Evolutionary conservation across 1,140 invertebrate species (phyloP), one percentile per base, ranked within the genome.

Genomic region (Drosophila mauritiana): DNA sequence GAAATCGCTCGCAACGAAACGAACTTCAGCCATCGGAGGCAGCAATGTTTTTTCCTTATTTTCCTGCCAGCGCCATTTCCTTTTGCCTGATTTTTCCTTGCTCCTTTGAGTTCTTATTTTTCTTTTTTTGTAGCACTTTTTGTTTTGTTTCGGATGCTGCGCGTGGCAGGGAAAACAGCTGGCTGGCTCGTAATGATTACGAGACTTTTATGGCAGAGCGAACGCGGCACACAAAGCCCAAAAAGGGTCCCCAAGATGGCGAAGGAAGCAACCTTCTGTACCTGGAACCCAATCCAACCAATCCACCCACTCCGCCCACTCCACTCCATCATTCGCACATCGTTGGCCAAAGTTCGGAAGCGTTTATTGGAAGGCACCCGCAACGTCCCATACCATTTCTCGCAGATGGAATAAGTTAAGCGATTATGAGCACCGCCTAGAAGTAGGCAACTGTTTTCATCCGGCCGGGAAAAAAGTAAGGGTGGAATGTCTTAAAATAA

Each of bases 181-280:
- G 83, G 75, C 75, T 85, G 83, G 79, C 79, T 83, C 83, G 83
- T 86, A 86, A 86, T 88, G 75, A 86, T 86, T 86, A 79, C 79
- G 83, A 73, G 75, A 79, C 58, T 83, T 86, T 79, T 69, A 74
- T 63, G 54, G 64, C 64, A 65, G 25, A 76, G 56, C 79, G 65
- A 62, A 55, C 37, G 61, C 48, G 25, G 48, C 70, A 73, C 51
- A 40, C 57, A 74, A 53, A 55, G 49, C 58, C 45, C 59, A 15
- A 61, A 80, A 81, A 72, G 67, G 58, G 51, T 63, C 51, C 67
- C 45, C 20, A 40, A 22, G 34, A 27, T 20, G 31, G 42, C 43
- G 43, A 51, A 49, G 46, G 49, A 37, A 63, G 58, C 48, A 59
- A 53, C 51, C 43, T 25, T 43, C 55, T 25, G 61, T 65, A 64